A percentile compares a stretch with the other conserved stretches of the same genome.
Evolutionary conservation across 64 coral and sea anemone genomes (phyloP).

Genomic region (Porites lutea): DNA sequence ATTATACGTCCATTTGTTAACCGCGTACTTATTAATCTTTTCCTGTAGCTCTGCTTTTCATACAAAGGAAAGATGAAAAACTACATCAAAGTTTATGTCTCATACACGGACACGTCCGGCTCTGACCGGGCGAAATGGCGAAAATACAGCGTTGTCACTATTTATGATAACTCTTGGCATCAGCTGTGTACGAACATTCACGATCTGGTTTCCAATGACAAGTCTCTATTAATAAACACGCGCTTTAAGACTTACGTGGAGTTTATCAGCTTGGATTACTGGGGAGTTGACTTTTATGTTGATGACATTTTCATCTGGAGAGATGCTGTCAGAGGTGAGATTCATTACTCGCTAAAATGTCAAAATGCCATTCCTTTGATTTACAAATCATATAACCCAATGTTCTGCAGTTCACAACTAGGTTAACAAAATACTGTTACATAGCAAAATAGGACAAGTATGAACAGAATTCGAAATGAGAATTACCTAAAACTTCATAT

Average conservation of each 20-base stretch:
- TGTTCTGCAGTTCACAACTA: too few species aligned
- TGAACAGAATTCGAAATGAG: too few species aligned
- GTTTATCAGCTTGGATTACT: neutral
- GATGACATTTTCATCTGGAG: slow-evolving; percentile 81
- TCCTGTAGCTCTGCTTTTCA: slow-evolving; percentile 72
- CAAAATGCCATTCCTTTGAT: too few species aligned
- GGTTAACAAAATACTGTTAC: too few species aligned
- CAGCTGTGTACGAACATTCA: slow-evolving; percentile 56
- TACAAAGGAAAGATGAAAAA: slow-evolving; percentile 56
- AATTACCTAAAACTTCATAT: too few species aligned
- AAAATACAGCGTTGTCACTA: slow-evolving; percentile 20
- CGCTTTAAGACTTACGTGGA: slow-evolving; percentile 66
- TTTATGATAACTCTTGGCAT: slow-evolving; percentile 34
- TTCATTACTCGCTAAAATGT: neutral
- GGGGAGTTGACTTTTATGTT: slow-evolving; percentile 40
- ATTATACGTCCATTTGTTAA: neutral
- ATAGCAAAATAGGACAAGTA: too few species aligned
- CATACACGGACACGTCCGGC: slow-evolving; percentile 64
- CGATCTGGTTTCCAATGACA: slow-evolving; percentile 53
- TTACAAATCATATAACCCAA: too few species aligned
- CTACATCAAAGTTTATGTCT: slow-evolving; percentile 51
- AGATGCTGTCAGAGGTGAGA: slow-evolving; percentile 56
- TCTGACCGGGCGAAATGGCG: slow-evolving; percentile 26
- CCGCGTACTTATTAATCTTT: neutral
- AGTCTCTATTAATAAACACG: slow-evolving; percentile 11